phyloP scores from a whole-genome alignment of 2,113 vertebrate species.

The Hydrolagus affinis region DNA sequence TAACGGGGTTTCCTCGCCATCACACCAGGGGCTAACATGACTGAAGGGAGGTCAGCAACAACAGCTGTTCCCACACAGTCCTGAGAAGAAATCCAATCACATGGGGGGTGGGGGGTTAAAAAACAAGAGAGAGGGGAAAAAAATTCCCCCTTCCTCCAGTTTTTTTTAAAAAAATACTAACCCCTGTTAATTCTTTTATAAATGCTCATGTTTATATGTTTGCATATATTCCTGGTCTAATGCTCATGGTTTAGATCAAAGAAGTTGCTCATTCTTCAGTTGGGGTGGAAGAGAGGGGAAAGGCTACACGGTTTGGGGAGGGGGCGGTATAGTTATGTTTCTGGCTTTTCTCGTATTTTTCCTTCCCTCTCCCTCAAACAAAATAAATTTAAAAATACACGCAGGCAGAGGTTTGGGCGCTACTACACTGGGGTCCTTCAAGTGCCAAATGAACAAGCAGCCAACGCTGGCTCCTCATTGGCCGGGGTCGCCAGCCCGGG shows the following conservation, averaged over 20 bases:
- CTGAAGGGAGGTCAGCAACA: constrained; percentile 23
- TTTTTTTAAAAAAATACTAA: neutral
- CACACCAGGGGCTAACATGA: constrained; percentile 30
- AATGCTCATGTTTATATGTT: too few relatives aligned
- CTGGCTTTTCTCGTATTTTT: neutral
- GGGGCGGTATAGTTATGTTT: neutral
- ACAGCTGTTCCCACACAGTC: constrained; percentile 29
- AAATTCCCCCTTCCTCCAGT: neutral
- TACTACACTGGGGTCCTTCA: neutral
- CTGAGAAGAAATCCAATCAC: constrained; percentile 5
- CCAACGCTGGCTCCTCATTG: neutral
- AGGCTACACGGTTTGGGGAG: too few relatives aligned
- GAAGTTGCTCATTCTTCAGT: too few relatives aligned
- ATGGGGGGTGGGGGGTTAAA: too few relatives aligned
- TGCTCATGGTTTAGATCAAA: too few relatives aligned
- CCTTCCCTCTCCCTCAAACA: neutral
- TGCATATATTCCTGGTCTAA: too few relatives aligned
- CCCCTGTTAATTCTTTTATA: too few relatives aligned
- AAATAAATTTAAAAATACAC: neutral
- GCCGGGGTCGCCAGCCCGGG: neutral
- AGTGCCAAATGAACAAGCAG: neutral
- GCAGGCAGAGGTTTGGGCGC: neutral
- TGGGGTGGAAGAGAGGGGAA: too few relatives aligned
- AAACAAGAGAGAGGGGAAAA: neutral
- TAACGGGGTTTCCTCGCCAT: constrained; percentile 32